Conservation (phyloP, 2,113 vertebrate species). For the Talpa occidentalis region DNA sequence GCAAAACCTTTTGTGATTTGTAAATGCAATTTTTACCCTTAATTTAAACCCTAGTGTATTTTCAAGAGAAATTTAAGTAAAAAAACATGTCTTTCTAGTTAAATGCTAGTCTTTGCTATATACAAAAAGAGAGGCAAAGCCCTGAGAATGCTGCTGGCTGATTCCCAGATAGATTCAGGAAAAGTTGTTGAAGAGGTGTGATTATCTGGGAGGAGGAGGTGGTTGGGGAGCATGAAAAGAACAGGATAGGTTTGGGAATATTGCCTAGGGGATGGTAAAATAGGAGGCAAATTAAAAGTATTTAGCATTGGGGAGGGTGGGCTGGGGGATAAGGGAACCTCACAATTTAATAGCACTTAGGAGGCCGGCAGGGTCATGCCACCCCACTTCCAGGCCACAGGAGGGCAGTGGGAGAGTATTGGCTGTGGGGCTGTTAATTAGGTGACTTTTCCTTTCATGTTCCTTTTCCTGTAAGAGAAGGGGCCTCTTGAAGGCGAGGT, state of each 20-base stretch:
- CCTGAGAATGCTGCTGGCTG: neutral
- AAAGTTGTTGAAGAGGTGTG: neutral
- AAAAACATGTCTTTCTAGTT: constrained; percentile 60
- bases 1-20: constrained; percentile 58
- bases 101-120: neutral
- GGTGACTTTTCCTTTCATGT: neutral
- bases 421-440: neutral
- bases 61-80: constrained; percentile 57
- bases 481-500: neutral
- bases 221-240: neutral
- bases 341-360: neutral
- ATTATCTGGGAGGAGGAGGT: neutral
- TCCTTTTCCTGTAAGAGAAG: neutral
- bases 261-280: neutral
- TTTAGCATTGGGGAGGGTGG: neutral
- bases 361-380: neutral
- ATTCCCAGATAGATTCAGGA: neutral
- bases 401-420: neutral
- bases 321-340: neutral
- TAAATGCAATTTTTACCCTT: constrained; percentile 55
- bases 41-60: constrained; percentile 66
- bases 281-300: neutral
- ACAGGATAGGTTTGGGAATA: neutral
- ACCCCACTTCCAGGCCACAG: neutral
- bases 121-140: neutral